Base-by-base conservation (phyloP, 2,113 vertebrate genomes). In the Lophochroa leadbeateri region DNA sequence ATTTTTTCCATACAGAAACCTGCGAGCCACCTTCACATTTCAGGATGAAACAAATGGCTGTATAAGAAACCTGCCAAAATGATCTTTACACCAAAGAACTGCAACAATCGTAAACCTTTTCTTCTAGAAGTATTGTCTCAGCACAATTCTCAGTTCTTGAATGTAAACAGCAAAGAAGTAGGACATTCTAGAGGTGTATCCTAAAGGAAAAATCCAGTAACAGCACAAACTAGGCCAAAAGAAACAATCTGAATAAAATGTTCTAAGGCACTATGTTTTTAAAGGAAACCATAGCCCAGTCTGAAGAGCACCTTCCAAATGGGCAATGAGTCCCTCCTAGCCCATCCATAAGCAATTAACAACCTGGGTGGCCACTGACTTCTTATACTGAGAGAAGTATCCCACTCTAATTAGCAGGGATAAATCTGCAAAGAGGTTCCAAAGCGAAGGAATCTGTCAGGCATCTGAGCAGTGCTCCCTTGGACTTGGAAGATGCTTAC, bases 181-280 rank as follows among this genome's bases (percentile, higher is more conserved):
- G 92, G 96, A n/a, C 92, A 88, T 90, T 78, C 88, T 81, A 88
- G 53, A 92, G 58, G 64, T 81, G 64, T 70, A 88, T 88, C 71
- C 86, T 88, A 70, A 80, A 88, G 58, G n/a, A 80, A 95, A 93
- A 95, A 83, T 13, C 46, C 76, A 90, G n/a, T 63, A 90, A 93
- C 63, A 74, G 41, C 58, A 88, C 31, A 92, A 96, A 92, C 28
- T 61, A 88, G 86, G 88, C 86, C 86, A 97, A 95, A 88, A 90
- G n/a, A 79, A 95, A 74, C 63, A 83, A 86, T 19, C 25, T 52
- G 63, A 92, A 44, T 63, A 70, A 70, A 90, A 81, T 31, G 7
- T 58, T 77, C 15, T 49, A 65, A 35, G 52, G 37, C 33, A 55
- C 68, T 68, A 60, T 3, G 17, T 33, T 79, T 82, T 92, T 70